Evolutionary conservation across 2,113 vertebrate genomes (phyloP).

Genomic region (Chelonoidis abingdonii): DNA sequence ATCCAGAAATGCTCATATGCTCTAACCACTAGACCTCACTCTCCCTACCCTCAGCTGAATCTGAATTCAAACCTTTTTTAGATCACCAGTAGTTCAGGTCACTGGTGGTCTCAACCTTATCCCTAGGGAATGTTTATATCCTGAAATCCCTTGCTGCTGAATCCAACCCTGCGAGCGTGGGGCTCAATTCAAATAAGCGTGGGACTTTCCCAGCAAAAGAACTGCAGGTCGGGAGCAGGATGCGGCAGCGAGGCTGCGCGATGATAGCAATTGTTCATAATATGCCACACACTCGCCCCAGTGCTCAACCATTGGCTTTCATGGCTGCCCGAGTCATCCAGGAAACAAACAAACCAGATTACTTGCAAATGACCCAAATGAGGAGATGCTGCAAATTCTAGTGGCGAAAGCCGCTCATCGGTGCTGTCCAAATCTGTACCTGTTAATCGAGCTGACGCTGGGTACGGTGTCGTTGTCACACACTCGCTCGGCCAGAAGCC

Average conservation of each 20-base stretch:
- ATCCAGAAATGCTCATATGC: background rate
- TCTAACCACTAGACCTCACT: background rate
- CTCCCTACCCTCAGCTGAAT: background rate
- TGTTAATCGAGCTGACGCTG: constrained; percentile 99
- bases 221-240: fast-evolving
- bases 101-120: background rate
- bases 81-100: fast-evolving
- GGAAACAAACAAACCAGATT: fast-evolving
- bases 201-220: fast-evolving
- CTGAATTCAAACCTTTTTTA: background rate
- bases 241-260: fast-evolving
- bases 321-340: fast-evolving
- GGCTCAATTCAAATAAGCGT: fast-evolving
- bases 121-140: fast-evolving
- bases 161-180: background rate
- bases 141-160: fast-evolving
- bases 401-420: fast-evolving
- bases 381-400: fast-evolving
- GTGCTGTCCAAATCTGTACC: constrained; percentile 74
- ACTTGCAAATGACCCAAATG: fast-evolving
- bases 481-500: constrained; percentile 95
- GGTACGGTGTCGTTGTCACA: constrained; percentile 99
- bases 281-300: fast-evolving
- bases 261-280: fast-evolving
- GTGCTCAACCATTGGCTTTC: background rate